Evolutionary conservation across 2,888 invertebrate species (phyloP), one percentile per base, ranked within the genome.

Genomic region (Emmelina monodactyla): DNA sequence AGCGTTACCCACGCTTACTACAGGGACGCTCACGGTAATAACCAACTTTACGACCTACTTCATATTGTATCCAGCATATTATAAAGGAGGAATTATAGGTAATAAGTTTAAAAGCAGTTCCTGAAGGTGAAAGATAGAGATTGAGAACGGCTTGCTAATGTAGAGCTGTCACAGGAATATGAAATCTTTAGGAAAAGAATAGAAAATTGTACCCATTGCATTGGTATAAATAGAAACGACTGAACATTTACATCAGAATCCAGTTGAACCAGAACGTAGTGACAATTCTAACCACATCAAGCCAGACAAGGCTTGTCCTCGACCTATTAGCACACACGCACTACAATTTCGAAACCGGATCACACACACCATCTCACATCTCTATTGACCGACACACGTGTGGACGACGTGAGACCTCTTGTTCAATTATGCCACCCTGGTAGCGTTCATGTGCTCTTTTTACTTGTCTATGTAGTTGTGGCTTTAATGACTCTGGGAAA

Each of bases 1-100:
- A 94, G 94, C 68, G 92, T 95, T 16, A 95, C 95, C 7, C 93
- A 94, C 58, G 93, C 95, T 6, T 96, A 96, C 66, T 95, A 95
- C 73, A 85, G 95, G 58, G 95, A 96, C 63, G 95, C 95, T 29
- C 94, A 96, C 61, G 95, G 93, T 94, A 82, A 25, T n/a, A n/a
- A n/a, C n/a, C n/a, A n/a, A n/a, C n/a, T n/a, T n/a, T n/a, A n/a
- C n/a, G n/a, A n/a, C n/a, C n/a, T n/a, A n/a, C n/a, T n/a, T n/a
- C n/a, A n/a, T n/a, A n/a, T n/a, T n/a, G n/a, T n/a, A n/a, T n/a
- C n/a, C n/a, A n/a, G n/a, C n/a, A n/a, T n/a, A n/a, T n/a, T n/a
- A n/a, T n/a, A n/a, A n/a, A n/a, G n/a, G n/a, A n/a, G n/a, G n/a
- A n/a, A n/a, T n/a, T n/a, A n/a, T n/a, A n/a, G n/a, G n/a, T n/a